Evolutionary conservation across 2,797 vertebrate species (phyloP).

Genomic region (Galaxias olidus): DNA sequence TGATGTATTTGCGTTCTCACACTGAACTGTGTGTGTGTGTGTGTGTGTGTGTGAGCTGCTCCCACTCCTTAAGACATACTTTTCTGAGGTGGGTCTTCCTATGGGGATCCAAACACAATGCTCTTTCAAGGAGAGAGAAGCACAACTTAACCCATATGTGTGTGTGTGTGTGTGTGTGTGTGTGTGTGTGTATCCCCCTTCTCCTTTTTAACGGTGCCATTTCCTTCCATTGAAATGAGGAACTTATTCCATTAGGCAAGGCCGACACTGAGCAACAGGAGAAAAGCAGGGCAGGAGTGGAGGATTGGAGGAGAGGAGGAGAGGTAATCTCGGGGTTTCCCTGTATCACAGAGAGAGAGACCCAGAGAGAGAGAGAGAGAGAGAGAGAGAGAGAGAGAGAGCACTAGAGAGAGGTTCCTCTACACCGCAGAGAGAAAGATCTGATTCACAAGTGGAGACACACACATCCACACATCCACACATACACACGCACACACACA

Average conservation of each 20-base stretch:
- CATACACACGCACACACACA: too few relatives aligned
- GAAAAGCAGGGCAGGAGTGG: not conserved
- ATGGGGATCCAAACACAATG: slow-evolving; percentile 52
- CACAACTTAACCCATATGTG: slow-evolving; percentile 5
- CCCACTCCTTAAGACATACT: slow-evolving; percentile 60
- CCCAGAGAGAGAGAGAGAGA: not conserved
- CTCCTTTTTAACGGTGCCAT: slow-evolving; percentile 34
- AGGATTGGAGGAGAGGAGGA: not conserved
- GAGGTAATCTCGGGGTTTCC: not conserved
- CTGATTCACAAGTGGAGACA: too few relatives aligned
- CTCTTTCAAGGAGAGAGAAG: slow-evolving; percentile 28
- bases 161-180: slow-evolving; percentile 26
- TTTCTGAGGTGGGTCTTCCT: slow-evolving; percentile 72
- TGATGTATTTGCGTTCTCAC: too few relatives aligned
- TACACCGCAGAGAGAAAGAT: not conserved
- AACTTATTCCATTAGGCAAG: too few relatives aligned
- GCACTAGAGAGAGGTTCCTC: too few relatives aligned
- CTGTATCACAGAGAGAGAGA: slow-evolving; percentile 6
- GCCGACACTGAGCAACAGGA: too few relatives aligned
- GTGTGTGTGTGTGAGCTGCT: slow-evolving; percentile 23
- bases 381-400: not conserved
- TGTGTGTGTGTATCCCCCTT: slow-evolving; percentile 29
- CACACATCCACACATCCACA: too few relatives aligned
- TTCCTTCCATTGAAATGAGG: slow-evolving; percentile 64
- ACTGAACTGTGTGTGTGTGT: slow-evolving; percentile 6